Evolutionary conservation across 2,113 vertebrate genomes (phyloP), one percentile per base, ranked within the genome.

Genomic region (Podilymbus podiceps): DNA sequence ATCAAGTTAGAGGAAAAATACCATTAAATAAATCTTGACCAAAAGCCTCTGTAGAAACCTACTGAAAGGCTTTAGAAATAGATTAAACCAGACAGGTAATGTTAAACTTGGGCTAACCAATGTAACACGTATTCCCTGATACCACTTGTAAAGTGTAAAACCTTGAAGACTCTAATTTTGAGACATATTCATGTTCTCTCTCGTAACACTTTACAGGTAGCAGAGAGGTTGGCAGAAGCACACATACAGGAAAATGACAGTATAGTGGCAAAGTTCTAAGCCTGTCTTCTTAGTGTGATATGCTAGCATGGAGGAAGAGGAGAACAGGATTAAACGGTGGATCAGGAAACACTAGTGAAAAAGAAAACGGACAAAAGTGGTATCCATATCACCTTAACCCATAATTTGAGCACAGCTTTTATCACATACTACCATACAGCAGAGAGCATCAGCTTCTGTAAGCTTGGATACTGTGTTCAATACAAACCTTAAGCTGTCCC

Each of bases 401-500:
- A 18, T 30, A 76, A 66, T 33, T 58, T 76, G 24, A 74, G 46
- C 67, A 73, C 42, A 73, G 66, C 5, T 91, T 64, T 93, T 73
- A 76, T 58, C 71, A 85, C 40, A n/a, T 33, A 25, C 42, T 72
- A 66, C 15, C 85, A 42, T 79, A 64, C 23, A 83, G 28, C 8
- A 6, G 18, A 93, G 56, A 75, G 25, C 21, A 77, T 31, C 21
- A 30, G 68, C 42, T 94, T 75, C 76, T 49, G 2, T 40, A 83
- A 69, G 16, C 38, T 42, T 63, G 85, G 62, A 60, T 17, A 46
- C 52, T 24, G 23, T 59, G 49, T 50, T 90, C 27, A 78, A 71
- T 95, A 97, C 95, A 89, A 97, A 99, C 99, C 99, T 99, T 99
- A 85, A 98, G 95, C 47, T 98, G 98, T 31, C 98, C 98, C 97